phyloP scores from a whole-genome alignment of 2,113 vertebrate genomes.

The Chaenogobius annularis region DNA sequence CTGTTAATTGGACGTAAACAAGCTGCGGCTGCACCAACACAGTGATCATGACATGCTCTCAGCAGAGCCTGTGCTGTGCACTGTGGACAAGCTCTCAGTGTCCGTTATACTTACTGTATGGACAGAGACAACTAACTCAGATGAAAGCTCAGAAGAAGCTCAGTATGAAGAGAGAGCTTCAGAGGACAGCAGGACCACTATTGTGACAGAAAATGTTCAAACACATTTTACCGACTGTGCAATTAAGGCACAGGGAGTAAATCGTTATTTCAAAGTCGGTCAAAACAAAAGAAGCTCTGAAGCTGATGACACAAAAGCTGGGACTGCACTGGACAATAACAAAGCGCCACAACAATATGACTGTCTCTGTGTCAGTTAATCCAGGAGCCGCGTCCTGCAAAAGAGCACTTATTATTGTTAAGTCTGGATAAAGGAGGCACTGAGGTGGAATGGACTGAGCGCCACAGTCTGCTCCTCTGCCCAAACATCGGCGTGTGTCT shows the following conservation, averaged over 20 bases:
- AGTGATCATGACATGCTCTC: slow-evolving; percentile 38
- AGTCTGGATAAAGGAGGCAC: slow-evolving; percentile 59
- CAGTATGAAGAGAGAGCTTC: slow-evolving; percentile 55
- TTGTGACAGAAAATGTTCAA: slow-evolving; percentile 78
- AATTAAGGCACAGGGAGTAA: slow-evolving; percentile 70
- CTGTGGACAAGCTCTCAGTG: slow-evolving; percentile 43
- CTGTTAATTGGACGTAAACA: slow-evolving; percentile 54
- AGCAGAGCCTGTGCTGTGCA: slow-evolving; percentile 32
- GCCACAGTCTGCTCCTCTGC: slow-evolving; percentile 44
- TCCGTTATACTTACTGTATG: slow-evolving; percentile 56
- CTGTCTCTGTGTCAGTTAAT: slow-evolving; percentile 11
- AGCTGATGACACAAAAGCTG: slow-evolving; percentile 21
- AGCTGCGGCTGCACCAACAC: slow-evolving; percentile 20
- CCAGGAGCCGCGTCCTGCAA: slow-evolving; percentile 15
- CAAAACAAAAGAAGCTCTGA: slow-evolving; percentile 67
- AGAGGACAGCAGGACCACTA: slow-evolving; percentile 51
- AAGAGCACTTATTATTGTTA: slow-evolving; percentile 44
- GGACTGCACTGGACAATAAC: slow-evolving; percentile 11
- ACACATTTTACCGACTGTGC: slow-evolving; percentile 59
- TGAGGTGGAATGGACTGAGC: slow-evolving; percentile 60
- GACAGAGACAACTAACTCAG: slow-evolving; percentile 60
- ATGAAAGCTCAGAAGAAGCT: slow-evolving; percentile 67
- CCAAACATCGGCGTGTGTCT: slow-evolving; percentile 66
- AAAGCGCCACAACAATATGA: slow-evolving; percentile 52
- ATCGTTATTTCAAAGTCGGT: slow-evolving; percentile 68